Percentiles rank a stretch among this genome's conserved stretches.
phyloP scores from a whole-genome alignment of 23 tunicate genomes.

The Oikopleura albicans region DNA sequence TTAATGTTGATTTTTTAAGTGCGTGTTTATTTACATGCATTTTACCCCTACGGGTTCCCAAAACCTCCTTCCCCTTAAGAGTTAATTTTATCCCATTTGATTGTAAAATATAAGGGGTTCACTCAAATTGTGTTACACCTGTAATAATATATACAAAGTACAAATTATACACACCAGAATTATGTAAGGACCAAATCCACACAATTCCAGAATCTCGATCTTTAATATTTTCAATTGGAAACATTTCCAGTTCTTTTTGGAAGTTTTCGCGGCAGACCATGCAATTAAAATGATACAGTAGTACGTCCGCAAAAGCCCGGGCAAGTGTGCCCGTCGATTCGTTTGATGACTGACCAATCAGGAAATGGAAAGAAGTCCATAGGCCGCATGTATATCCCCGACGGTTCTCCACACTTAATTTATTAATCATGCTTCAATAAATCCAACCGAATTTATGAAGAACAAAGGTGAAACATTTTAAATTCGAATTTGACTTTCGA shows the following conservation, averaged over 20 bases:
- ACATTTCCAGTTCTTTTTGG: constrained; percentile 33
- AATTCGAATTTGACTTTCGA: too few relatives aligned
- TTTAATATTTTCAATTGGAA: constrained; percentile 19
- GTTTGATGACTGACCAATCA: not conserved
- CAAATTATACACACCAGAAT: constrained; percentile 23
- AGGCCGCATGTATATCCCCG: constrained; percentile 82
- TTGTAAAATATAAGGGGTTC: too few relatives aligned
- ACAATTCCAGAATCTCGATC: constrained; percentile 22
- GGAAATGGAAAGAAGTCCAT: constrained; percentile 66
- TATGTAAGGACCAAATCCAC: constrained; percentile 87
- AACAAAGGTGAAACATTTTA: too few relatives aligned
- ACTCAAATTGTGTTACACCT: too few relatives aligned
- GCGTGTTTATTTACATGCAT: too few relatives aligned
- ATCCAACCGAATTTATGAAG: too few relatives aligned
- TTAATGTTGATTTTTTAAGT: too few relatives aligned
- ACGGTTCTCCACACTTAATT: not conserved
- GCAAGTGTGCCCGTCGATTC: constrained; percentile 13
- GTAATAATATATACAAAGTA: too few relatives aligned
- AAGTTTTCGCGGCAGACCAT: constrained; percentile 56
- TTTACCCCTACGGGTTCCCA: too few relatives aligned
- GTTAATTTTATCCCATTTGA: too few relatives aligned
- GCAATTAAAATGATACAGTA: constrained; percentile 51
- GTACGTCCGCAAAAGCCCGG: constrained; percentile 36
- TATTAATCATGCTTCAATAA: too few relatives aligned
- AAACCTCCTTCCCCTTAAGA: too few relatives aligned